Percentiles rank a stretch among this genome's conserved stretches.
These are phyloP conservation scores for Stegodyphus dumicola DNA, from an alignment of 1,140 invertebrate genomes.

Conservation along the genomic window DNA sequence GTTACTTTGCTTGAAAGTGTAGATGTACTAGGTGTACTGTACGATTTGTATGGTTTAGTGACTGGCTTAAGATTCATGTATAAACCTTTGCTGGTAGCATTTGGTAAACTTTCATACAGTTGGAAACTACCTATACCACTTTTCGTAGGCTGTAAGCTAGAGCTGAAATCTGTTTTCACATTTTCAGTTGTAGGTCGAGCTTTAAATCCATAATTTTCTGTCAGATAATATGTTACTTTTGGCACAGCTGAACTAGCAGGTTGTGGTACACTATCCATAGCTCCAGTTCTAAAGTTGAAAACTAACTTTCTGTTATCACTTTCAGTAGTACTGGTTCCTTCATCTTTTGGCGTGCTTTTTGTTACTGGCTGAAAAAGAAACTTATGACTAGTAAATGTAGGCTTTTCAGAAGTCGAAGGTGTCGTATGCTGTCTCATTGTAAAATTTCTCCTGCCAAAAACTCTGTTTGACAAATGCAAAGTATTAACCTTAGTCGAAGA, in stretches of 20 bases:
- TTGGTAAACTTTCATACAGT: not conserved
- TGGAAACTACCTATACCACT: too few species aligned
- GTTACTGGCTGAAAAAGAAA: not conserved
- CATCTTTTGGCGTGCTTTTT: conserved; percentile 16
- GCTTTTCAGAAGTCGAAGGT: too few species aligned
- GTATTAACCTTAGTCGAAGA: conserved; percentile 27
- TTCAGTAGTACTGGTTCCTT: conserved; percentile 28
- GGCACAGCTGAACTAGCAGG: not conserved
- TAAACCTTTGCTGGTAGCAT: not conserved
- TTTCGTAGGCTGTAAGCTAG: too few species aligned
- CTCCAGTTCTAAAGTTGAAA: conserved; percentile 47
- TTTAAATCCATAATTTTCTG: too few species aligned
- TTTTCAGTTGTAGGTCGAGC: too few species aligned
- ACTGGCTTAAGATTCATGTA: conserved; percentile 37
- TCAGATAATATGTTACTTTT: not conserved
- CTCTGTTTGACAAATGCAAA: conserved; percentile 20
- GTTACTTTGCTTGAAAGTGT: too few species aligned
- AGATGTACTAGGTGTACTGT: too few species aligned
- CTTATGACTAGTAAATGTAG: not conserved
- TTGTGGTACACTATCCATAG: not conserved
- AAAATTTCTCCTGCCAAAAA: conserved; percentile 37
- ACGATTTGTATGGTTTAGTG: conserved; percentile 21
- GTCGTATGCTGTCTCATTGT: too few species aligned
- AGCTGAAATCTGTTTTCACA: too few species aligned
- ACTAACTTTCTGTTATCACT: conserved; percentile 3